Evolutionary conservation across 2,113 vertebrate genomes (phyloP).

Genomic region (Mormyrus iriodes): DNA sequence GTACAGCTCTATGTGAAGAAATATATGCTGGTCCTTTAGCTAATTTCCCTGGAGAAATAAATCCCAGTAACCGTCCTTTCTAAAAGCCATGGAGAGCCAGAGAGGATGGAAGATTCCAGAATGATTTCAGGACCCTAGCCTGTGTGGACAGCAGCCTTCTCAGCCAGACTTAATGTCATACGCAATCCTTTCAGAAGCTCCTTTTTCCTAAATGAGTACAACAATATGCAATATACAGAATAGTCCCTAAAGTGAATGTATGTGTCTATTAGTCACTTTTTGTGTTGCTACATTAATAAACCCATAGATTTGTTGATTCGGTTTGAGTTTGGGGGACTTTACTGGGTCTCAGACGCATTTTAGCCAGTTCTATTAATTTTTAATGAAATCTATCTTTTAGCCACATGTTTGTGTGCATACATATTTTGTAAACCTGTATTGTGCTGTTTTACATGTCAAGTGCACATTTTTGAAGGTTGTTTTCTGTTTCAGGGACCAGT

Average conservation of each 20-base stretch:
- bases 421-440: background rate
- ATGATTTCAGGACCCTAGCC: slow-evolving; percentile 13
- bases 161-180: background rate
- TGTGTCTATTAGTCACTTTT: background rate
- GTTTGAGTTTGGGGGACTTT: background rate
- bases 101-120: background rate
- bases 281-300: background rate
- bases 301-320: background rate
- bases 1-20: background rate
- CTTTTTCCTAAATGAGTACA: background rate
- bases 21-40: background rate
- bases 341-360: background rate
- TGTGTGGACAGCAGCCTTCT: background rate
- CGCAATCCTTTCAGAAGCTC: background rate
- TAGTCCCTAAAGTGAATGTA: no score
- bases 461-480: background rate
- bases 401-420: background rate
- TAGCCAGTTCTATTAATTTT: background rate
- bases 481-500: slow-evolving; percentile 66
- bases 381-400: background rate
- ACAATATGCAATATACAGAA: background rate
- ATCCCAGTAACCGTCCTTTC: background rate
- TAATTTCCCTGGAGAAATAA: background rate
- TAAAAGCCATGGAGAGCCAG: background rate
- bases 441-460: background rate